Evolutionary conservation across 2,888 invertebrate species (phyloP), one percentile per base, ranked within the genome.

Genomic region (Tachina fera): DNA sequence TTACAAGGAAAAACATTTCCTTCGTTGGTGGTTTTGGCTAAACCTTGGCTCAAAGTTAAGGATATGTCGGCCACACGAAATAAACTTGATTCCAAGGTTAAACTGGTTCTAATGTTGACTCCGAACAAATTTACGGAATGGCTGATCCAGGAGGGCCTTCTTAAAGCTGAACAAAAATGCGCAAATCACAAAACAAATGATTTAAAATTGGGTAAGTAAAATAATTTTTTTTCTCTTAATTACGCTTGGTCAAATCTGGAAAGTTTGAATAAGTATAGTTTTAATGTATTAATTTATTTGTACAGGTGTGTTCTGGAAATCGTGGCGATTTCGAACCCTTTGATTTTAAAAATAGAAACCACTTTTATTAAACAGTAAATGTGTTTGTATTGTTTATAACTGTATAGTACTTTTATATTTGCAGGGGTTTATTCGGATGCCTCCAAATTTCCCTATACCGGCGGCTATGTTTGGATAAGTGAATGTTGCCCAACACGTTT

Each of bases 391-490:
- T 31, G 6, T 6, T 31, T 6, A 31, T 31, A 31, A 31, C 31
- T 6, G 31, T 31, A 31, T 31, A 5, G 5, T 31, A 31, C 31
- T 60, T 76, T 61, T 78, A 74, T 5, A 51, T 51, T 65, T 77
- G 41, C 90, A 95, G 96, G 96, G 71, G 97, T 97, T 95, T 97
- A 97, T 92, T 97, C 96, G 0, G 97, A 97, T 91, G 96, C 96
- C 0, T 94, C 96, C 0, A 97, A 97, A 88, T 97, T 97, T 91
- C 97, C 97, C 0, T 97, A 96, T 91, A 97, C 97, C 0, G 97
- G 97, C 0, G 97, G 97, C 49, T 97, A 97, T 90, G 97, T 97
- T 1, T 97, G 97, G 97, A 97, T 97, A 88, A 96, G 96, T 0
- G 96, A 96, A 87, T 97, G 97, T 90, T 97, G 97, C 89, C 96